phyloP scores from a whole-genome alignment of 2,888 invertebrate genomes.

The Physocephala rufipes region DNA sequence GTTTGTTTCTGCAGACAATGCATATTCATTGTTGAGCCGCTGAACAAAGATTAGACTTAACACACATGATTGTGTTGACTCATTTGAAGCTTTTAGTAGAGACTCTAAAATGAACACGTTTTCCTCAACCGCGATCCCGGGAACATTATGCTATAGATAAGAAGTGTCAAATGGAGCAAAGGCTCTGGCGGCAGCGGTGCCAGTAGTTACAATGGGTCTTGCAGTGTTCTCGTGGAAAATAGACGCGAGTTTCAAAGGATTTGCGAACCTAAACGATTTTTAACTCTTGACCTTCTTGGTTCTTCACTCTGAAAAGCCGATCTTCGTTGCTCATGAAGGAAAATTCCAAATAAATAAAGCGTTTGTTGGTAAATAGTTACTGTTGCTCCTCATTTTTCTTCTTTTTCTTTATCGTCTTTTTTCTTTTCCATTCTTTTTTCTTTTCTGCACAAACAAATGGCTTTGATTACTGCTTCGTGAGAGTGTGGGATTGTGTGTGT shows the following conservation, averaged over 20 bases:
- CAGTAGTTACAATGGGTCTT: too few species aligned
- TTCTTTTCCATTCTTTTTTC: too few species aligned
- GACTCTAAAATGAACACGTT: too few species aligned
- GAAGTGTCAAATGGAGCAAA: conserved; percentile 31
- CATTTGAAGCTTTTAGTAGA: too few species aligned
- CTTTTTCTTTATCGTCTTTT: conserved; percentile 22
- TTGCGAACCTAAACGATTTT: neutral
- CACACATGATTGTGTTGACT: too few species aligned
- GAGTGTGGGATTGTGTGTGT: conserved; percentile 3
- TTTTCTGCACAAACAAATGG: too few species aligned
- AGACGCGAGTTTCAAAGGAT: conserved; percentile 1
- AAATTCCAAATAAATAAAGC: conserved; percentile 23
- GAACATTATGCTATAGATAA: conserved; percentile 40
- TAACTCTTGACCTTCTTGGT: conserved; percentile 4
- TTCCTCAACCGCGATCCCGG: too few species aligned
- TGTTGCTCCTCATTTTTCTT: conserved; percentile 12
- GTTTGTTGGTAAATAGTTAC: conserved; percentile 26
- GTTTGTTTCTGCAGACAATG: conserved; percentile 26
- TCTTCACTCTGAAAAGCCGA: too few species aligned
- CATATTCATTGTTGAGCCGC: conserved; percentile 30
- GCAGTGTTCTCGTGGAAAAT: conserved; percentile 16
- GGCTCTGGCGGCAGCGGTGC: neutral
- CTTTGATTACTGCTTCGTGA: neutral
- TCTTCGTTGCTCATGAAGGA: neutral
- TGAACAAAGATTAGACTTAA: neutral